A percentile compares a stretch with the other conserved stretches of the same genome.
phyloP scores from a whole-genome alignment of 2,113 vertebrate genomes.

The Xyliphius kryptos region DNA sequence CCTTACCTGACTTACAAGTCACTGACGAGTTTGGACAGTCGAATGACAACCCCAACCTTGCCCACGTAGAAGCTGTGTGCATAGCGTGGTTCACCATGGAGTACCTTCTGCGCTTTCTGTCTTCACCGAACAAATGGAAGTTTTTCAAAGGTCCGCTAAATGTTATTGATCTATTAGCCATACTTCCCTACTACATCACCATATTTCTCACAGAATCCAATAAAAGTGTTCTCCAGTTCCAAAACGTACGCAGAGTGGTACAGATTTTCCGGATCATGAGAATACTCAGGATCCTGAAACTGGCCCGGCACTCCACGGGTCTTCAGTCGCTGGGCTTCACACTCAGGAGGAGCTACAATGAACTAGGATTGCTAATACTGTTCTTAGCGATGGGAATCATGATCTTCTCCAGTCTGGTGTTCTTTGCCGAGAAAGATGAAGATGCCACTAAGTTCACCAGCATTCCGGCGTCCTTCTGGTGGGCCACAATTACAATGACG shows the following conservation, averaged over 20 bases:
- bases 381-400: constrained; percentile 99
- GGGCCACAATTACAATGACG: constrained; percentile 99
- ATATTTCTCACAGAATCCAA: constrained; percentile 95
- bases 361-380: constrained; percentile 87
- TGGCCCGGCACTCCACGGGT: constrained; percentile 92
- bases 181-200: constrained; percentile 93
- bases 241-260: constrained; percentile 88
- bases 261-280: constrained; percentile 98
- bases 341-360: constrained; percentile 90
- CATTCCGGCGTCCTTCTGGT: constrained; percentile 98
- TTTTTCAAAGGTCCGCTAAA: constrained; percentile 97
- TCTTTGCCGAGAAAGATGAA: constrained; percentile 98
- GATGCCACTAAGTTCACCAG: constrained; percentile 97
- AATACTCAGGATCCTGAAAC: constrained; percentile 91
- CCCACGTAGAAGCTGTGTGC: constrained; percentile 93
- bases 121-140: no score
- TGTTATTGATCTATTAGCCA: constrained; percentile 92
- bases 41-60: constrained; percentile 89
- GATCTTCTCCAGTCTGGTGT: constrained; percentile 98
- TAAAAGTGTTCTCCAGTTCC: no score
- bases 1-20: constrained; percentile 91
- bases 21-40: constrained; percentile 87
- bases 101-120: no score
- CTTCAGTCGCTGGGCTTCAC: constrained; percentile 96
- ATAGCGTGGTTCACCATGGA: constrained; percentile 99